These are phyloP conservation scores for Nowickia ferox DNA, from an alignment of 2,888 invertebrate species.

Conservation along the genomic window DNA sequence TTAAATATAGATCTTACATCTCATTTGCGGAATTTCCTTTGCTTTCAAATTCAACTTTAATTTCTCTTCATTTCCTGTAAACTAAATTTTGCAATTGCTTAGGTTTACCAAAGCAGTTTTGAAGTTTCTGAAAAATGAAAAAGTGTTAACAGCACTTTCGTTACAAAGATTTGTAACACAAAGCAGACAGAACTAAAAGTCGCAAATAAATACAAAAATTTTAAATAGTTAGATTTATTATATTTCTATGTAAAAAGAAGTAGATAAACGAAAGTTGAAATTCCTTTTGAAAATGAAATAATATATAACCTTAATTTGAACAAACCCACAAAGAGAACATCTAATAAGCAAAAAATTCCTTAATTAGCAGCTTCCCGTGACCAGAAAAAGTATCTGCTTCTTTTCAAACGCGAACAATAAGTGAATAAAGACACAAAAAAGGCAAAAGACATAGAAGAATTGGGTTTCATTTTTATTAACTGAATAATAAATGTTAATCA, in stretches of 20 bases:
- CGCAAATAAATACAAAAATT: background rate
- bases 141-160: background rate
- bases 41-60: background rate
- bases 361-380: slow-evolving; percentile 62
- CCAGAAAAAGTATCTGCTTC: slow-evolving; percentile 39
- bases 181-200: slow-evolving; percentile 36
- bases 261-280: slow-evolving; percentile 17
- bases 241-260: slow-evolving; percentile 7
- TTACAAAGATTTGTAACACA: slow-evolving; percentile 39
- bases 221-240: too few species aligned
- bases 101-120: background rate
- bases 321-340: slow-evolving; percentile 46
- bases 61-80: background rate
- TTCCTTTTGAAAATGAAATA: background rate
- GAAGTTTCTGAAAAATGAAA: background rate
- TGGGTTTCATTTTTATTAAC: too few species aligned
- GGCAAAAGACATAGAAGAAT: background rate
- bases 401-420: slow-evolving; percentile 8
- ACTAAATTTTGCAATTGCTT: background rate
- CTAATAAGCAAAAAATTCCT: slow-evolving; percentile 39
- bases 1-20: too few species aligned
- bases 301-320: slow-evolving; percentile 21
- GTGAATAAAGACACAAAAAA: background rate
- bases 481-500: too few species aligned
- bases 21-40: background rate